Percentiles rank a stretch among this genome's conserved stretches.
Evolutionary conservation across 2,797 vertebrate species (phyloP).

Genomic region (Manis pentadactyla): DNA sequence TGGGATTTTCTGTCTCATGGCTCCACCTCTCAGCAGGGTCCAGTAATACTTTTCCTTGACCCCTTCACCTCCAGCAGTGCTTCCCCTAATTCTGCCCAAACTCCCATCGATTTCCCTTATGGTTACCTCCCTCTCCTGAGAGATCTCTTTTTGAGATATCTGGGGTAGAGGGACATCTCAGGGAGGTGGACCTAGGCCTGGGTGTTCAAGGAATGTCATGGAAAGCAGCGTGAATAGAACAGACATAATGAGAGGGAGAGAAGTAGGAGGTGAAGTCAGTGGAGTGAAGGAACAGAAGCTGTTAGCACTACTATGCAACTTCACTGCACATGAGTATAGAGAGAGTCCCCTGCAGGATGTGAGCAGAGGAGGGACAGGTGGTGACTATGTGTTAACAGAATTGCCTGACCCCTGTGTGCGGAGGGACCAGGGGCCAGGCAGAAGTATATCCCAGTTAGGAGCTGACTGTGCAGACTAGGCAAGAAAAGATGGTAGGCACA

Average conservation of each 20-base stretch:
- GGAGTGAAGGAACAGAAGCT: neutral
- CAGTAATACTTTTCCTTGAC: neutral
- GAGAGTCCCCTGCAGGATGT: neutral
- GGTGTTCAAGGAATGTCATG: neutral
- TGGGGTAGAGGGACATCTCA: neutral
- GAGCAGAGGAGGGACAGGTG: neutral
- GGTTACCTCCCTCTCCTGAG: neutral
- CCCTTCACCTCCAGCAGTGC: neutral
- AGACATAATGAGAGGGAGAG: neutral
- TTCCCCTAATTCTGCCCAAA: neutral
- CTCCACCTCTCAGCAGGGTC: neutral
- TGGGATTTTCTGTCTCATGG: neutral
- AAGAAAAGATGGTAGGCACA: neutral
- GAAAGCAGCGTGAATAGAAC: neutral
- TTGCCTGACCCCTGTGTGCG: too few species aligned
- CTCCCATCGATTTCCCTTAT: neutral
- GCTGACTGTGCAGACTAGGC: too few species aligned
- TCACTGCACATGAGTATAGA: neutral
- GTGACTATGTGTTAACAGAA: neutral
- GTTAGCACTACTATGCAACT: rapidly evolving
- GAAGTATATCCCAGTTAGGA: neutral
- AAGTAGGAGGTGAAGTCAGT: neutral
- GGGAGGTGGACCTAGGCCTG: neutral
- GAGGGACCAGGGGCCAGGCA: neutral
- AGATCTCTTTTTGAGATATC: neutral